phyloP scores from a whole-genome alignment of 2,797 vertebrate species.

The Molossus molossus region DNA sequence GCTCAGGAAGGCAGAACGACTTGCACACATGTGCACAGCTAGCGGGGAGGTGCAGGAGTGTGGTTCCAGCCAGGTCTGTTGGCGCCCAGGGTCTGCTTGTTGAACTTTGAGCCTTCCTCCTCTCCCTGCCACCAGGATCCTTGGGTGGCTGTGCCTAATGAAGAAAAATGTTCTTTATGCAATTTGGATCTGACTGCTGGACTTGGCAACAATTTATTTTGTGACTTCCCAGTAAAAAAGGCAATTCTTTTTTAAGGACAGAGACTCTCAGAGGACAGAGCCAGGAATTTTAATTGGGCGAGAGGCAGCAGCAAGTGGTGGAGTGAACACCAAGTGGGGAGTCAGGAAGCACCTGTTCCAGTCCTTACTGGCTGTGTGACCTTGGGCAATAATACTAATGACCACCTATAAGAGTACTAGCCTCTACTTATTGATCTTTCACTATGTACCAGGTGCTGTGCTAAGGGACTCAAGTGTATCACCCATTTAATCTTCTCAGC shows the following conservation, averaged over 20 bases:
- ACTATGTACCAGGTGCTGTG: not conserved
- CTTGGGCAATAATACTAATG: not conserved
- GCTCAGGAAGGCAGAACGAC: not conserved
- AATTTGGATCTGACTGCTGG: constrained; percentile 73
- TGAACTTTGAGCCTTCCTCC: not conserved
- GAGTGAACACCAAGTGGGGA: not conserved
- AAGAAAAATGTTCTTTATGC: constrained; percentile 58
- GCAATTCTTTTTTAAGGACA: constrained; percentile 68
- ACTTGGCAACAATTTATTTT: constrained; percentile 76
- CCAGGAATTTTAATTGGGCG: constrained; percentile 69
- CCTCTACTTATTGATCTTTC: not conserved
- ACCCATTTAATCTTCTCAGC: not conserved
- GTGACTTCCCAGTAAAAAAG: constrained; percentile 76
- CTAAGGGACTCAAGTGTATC: not conserved
- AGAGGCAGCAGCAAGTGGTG: not conserved
- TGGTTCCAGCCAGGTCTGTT: not conserved
- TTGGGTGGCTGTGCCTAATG: constrained; percentile 25
- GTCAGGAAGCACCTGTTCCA: not conserved
- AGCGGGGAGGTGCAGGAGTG: not conserved
- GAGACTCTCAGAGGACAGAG: constrained; percentile 73
- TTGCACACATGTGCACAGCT: rapidly evolving
- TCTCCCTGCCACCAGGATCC: not conserved
- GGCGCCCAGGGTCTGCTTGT: not conserved
- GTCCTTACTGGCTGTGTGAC: not conserved
- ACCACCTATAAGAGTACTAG: not conserved